phyloP scores from a whole-genome alignment of 2,888 invertebrate species.

The Cantharis nigra region DNA sequence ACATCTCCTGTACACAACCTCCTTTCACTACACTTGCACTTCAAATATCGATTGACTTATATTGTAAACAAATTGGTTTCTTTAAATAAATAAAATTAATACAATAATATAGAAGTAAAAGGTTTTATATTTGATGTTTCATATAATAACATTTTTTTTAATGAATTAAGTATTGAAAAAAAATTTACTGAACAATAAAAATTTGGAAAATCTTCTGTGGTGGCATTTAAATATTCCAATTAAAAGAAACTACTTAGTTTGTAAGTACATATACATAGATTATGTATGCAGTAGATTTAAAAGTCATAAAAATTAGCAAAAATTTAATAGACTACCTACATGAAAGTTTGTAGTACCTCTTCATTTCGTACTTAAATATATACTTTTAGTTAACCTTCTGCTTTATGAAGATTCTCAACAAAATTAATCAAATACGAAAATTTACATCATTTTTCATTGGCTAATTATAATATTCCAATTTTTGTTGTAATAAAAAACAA shows the following conservation, averaged over 20 bases:
- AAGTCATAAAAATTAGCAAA: not conserved
- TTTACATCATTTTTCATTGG: not conserved
- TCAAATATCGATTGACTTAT: constrained; percentile 1
- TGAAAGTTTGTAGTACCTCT: not conserved
- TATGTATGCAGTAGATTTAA: not conserved
- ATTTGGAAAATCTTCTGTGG: not conserved
- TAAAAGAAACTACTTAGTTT: not conserved
- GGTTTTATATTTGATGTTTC: not conserved
- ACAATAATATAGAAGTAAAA: not conserved
- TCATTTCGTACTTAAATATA: not conserved
- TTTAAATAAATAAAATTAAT: not conserved
- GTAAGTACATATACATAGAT: not conserved
- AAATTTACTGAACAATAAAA: not conserved
- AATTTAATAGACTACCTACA: not conserved
- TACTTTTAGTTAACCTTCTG: not conserved
- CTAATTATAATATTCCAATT: not conserved
- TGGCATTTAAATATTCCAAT: not conserved
- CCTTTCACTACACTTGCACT: constrained; percentile 3
- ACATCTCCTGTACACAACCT: constrained; percentile 1
- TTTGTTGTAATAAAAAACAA: not conserved
- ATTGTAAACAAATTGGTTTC: not conserved
- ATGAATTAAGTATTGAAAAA: not conserved
- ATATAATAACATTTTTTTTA: not conserved
- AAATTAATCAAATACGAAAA: not conserved
- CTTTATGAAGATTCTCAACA: not conserved